Evolutionary conservation across 2,888 invertebrate genomes (phyloP), one percentile per base, ranked within the genome.

Genomic region (Epirrhoe tristata): DNA sequence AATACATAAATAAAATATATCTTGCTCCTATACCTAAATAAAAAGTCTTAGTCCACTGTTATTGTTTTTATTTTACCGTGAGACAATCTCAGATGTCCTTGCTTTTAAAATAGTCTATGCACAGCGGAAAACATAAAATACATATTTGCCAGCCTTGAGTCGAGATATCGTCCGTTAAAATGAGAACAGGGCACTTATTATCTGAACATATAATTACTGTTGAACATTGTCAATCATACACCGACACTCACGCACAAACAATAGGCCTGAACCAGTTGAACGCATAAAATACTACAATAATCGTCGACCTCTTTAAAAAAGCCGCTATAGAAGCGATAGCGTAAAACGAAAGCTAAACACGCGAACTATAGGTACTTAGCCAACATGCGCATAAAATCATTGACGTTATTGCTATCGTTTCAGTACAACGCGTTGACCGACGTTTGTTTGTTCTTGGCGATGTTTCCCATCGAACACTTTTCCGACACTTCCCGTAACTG

Each of bases 401-500:
- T 43, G 39, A 43, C 39, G 39, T 43, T 5, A 43, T 51, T 24
- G 48, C 5, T 6, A 8, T n/a, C 8, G 36, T 16, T 59, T 39
- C 6, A 1, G 34, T 31, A 34, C 12, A 17, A 17, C 34, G 16
- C n/a, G 50, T 50, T 12, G 17, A 46, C 43, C 10, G 43, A 43
- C 43, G 56, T 24, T 56, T 58, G 50, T 51, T 39, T 31, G 31
- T 32, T 60, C 52, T 75, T 77, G 76, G 71, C 75, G 78, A 78
- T 71, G 75, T 73, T 81, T 83, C 82, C 66, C 81, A 80, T 76
- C 77, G 70, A 48, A 63, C 59, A 74, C 74, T 80, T 83, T 85
- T 83, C 80, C 79, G 76, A 73, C 71, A 75, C 76, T 80, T 80
- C 75, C 81, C 75, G 76, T 82, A 79, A 81, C 80, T 78, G 81